These are phyloP conservation scores for Lepidocolaptes lacrymiger DNA, from an alignment of 2,797 vertebrate genomes.

Conservation along the genomic window DNA sequence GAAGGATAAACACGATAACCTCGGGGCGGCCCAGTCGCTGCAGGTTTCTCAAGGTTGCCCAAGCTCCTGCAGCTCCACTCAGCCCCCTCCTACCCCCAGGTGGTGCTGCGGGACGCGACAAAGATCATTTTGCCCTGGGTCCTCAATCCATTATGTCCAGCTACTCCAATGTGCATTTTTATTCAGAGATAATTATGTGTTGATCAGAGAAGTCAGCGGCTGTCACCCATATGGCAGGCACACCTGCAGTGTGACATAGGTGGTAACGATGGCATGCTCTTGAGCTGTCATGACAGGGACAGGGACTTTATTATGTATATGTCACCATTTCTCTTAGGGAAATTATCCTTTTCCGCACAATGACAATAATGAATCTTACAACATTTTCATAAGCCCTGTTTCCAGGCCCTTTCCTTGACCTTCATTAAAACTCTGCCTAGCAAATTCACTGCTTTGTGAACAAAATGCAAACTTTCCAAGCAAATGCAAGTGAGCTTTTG, in stretches of 20 bases:
- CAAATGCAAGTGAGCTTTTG: neutral
- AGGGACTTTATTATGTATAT: slow-evolving; percentile 85
- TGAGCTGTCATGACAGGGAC: slow-evolving; percentile 85
- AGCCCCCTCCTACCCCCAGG: slow-evolving; percentile 82
- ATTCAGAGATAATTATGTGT: slow-evolving; percentile 89
- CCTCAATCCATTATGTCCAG: slow-evolving; percentile 89
- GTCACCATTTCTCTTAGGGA: slow-evolving; percentile 84
- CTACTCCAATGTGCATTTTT: slow-evolving; percentile 79
- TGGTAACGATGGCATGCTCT: slow-evolving; percentile 83
- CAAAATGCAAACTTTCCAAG: slow-evolving; percentile 44
- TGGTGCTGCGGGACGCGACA: slow-evolving; percentile 76
- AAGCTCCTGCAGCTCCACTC: slow-evolving; percentile 74
- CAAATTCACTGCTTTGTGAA: slow-evolving; percentile 49
- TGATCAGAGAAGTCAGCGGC: slow-evolving; percentile 84
- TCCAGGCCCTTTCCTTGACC: slow-evolving; percentile 75
- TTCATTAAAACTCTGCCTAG: slow-evolving; percentile 72
- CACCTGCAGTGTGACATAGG: slow-evolving; percentile 83
- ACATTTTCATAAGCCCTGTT: slow-evolving; percentile 75
- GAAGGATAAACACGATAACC: slow-evolving; percentile 82
- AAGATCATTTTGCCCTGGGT: slow-evolving; percentile 82
- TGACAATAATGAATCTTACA: slow-evolving; percentile 81
- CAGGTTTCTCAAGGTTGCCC: slow-evolving; percentile 75
- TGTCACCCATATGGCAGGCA: slow-evolving; percentile 84
- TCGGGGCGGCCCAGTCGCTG: slow-evolving; percentile 64
- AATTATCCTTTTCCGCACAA: slow-evolving; percentile 80